Evolutionary conservation across 2,888 invertebrate genomes (phyloP), one percentile per base, ranked within the genome.

Genomic region (Capitulum mitella): DNA sequence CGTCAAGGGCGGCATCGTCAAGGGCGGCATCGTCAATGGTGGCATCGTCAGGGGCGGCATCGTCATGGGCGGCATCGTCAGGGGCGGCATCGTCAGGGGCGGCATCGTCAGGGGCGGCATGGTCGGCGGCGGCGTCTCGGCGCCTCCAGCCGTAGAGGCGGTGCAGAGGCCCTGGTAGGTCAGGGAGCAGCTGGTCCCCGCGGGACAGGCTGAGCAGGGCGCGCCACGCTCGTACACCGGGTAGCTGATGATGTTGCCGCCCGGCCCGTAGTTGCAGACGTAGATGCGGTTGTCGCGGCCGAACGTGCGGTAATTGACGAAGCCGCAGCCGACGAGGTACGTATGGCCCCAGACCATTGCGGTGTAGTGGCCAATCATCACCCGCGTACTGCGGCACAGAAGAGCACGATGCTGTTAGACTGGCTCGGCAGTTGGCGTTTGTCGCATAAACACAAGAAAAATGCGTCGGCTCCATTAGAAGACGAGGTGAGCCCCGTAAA

Each of bases 341-440:
- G 94, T 93, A 84, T 92, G 91, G 80, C 93, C 92, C 95, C 95
- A 96, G 79, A 95, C 91, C 86, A 95, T 89, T 93, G 95, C 85
- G 0, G 86, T 87, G 82, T 86, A 87, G 81, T 87, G 86, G 1
- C 86, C 85, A 34, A 81, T 82, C 1, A 77, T 77, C 10, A 76
- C 5, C 1, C 79, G 70, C 64, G 79, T 82, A 51, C 83, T 83
- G 80, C 6, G 32, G 79, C 12, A 51, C 43, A 22, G 40, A 46
- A n/a, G n/a, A n/a, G n/a, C n/a, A n/a, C n/a, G n/a, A n/a, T n/a
- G n/a, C n/a, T n/a, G n/a, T n/a, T n/a, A n/a, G n/a, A n/a, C n/a
- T n/a, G n/a, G n/a, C n/a, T n/a, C n/a, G n/a, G n/a, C n/a, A n/a
- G n/a, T n/a, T n/a, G n/a, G n/a, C n/a, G n/a, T n/a, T n/a, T n/a